Percentiles rank a stretch among this genome's conserved stretches.
Conservation (phyloP, 2,888 invertebrate species). For the Pomacea canaliculata region DNA sequence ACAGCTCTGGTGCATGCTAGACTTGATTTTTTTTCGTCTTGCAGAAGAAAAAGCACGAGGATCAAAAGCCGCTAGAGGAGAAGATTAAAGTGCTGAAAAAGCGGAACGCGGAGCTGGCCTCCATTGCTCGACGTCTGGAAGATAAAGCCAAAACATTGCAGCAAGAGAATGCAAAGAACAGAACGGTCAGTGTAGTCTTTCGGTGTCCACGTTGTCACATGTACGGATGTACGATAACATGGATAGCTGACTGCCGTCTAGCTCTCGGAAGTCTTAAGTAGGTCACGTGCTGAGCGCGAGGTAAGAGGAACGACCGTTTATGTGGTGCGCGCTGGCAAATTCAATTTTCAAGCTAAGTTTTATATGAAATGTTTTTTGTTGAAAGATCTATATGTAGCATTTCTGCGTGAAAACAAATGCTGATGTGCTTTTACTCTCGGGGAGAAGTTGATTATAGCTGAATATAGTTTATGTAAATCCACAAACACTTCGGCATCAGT, state of each 20-base stretch:
- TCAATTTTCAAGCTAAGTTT: too few relatives aligned
- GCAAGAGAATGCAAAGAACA: conserved; percentile 59
- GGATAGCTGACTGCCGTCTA: too few relatives aligned
- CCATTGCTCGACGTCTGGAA: conserved; percentile 69
- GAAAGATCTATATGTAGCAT: too few relatives aligned
- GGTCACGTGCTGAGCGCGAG: not conserved
- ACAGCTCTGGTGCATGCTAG: too few relatives aligned
- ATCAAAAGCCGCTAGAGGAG: conserved; percentile 66
- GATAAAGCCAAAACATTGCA: conserved; percentile 69
- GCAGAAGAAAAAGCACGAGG: conserved; percentile 62
- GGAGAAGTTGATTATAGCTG: too few relatives aligned
- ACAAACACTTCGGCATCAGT: too few relatives aligned
- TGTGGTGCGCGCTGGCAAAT: not conserved
- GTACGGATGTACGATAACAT: too few relatives aligned
- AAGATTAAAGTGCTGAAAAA: conserved; percentile 69
- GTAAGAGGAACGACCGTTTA: not conserved
- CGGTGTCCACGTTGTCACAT: not conserved
- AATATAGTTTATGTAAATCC: too few relatives aligned
- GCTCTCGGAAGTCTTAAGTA: too few relatives aligned
- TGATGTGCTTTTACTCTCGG: too few relatives aligned
- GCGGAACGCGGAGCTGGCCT: conserved; percentile 70
- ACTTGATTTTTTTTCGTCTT: not conserved
- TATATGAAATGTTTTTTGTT: too few relatives aligned
- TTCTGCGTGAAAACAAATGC: too few relatives aligned
- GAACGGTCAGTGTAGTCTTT: conserved; percentile 18